These are phyloP conservation scores for Nymphicus hollandicus DNA, from an alignment of 2,113 vertebrate genomes.

Conservation along the genomic window DNA sequence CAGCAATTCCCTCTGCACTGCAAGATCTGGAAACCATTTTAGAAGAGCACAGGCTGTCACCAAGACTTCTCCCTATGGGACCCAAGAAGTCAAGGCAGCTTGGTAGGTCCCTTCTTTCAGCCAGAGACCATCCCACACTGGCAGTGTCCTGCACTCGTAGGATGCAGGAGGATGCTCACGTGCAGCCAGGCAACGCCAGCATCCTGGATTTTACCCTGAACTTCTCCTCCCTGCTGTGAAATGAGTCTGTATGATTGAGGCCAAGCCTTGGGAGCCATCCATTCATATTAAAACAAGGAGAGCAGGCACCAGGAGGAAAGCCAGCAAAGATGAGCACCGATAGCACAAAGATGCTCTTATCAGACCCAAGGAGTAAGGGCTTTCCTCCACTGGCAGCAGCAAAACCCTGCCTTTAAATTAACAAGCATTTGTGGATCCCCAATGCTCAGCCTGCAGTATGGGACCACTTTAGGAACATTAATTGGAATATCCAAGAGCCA, in stretches of 20 bases:
- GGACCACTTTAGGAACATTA: neutral
- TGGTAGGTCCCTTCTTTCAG: neutral
- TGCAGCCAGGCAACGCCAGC: neutral
- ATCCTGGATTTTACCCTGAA: neutral
- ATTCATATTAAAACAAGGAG: neutral
- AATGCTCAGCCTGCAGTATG: neutral
- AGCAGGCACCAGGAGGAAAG: neutral
- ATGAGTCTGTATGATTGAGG: neutral
- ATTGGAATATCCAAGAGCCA: neutral
- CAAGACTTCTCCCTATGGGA: neutral
- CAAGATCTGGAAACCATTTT: neutral
- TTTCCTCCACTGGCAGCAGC: neutral
- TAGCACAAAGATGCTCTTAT: neutral
- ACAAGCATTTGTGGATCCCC: neutral
- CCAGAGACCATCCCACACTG: neutral
- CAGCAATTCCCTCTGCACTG: neutral
- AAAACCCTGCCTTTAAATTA: neutral
- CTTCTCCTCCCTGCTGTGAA: neutral
- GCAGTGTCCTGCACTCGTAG: neutral
- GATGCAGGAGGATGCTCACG: neutral
- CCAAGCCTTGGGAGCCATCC: neutral
- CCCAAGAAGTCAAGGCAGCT: rapidly evolving
- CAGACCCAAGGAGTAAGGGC: neutral
- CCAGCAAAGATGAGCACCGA: neutral
- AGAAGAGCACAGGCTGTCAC: neutral